Percentiles rank a stretch among this genome's conserved stretches.
Evolutionary conservation across 2,113 vertebrate species (phyloP).

Genomic region (Hippocampus zosterae): DNA sequence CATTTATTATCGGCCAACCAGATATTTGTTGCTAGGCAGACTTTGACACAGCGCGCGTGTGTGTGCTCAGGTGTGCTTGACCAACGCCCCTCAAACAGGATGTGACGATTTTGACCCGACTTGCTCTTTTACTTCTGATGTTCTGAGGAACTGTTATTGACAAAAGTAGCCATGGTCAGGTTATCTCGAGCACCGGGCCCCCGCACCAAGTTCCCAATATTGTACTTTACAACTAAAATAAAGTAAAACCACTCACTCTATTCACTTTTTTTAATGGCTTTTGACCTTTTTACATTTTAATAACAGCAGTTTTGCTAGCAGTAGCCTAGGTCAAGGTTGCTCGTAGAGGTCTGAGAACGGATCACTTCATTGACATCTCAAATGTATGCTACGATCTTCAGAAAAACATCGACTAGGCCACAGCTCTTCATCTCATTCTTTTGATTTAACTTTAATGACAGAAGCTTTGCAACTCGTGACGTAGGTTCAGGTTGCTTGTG

Average conservation of each 20-base stretch:
- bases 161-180: no score
- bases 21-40: constrained; percentile 13
- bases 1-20: background rate
- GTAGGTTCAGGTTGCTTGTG: background rate
- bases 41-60: constrained; percentile 22
- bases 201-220: no score
- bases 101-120: background rate
- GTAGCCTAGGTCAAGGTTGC: background rate
- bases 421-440: no score
- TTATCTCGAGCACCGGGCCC: no score
- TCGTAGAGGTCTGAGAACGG: background rate
- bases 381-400: no score
- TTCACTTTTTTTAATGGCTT: background rate
- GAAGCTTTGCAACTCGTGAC: background rate
- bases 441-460: background rate
- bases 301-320: background rate
- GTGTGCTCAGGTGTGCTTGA: constrained; percentile 29
- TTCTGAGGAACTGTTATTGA: background rate
- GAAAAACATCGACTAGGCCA: no score
- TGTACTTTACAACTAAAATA: no score
- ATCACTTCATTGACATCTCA: no score
- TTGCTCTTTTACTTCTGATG: background rate
- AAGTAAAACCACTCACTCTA: background rate
- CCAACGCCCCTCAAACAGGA: constrained; percentile 56
- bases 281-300: background rate